Evolutionary conservation across 2,113 vertebrate species (phyloP).

Genomic region (Mormoops blainvillei): DNA sequence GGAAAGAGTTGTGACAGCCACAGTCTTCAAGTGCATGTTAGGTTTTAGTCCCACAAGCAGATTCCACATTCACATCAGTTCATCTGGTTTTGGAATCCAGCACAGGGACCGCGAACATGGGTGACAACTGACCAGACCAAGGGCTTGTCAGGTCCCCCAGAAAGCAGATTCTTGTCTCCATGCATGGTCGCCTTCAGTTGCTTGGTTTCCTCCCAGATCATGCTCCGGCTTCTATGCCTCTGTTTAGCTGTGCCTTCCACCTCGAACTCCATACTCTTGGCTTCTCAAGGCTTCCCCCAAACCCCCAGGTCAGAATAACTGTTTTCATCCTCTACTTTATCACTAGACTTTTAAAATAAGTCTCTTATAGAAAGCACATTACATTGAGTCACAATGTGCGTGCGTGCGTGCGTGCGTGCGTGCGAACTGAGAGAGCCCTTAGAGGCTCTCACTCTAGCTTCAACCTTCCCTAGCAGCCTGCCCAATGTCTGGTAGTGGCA

Average conservation of each 20-base stretch:
- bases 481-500: background rate
- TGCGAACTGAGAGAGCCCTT: too few species aligned
- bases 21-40: background rate
- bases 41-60: background rate
- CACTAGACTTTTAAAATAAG: background rate
- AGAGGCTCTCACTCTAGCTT: background rate
- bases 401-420: background rate
- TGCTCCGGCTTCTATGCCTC: too few species aligned
- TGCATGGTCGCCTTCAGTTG: accelerated
- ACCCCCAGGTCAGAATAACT: background rate
- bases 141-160: background rate
- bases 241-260: background rate
- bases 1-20: constrained; percentile 32
- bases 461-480: background rate
- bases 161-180: background rate
- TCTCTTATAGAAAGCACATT: background rate
- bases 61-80: accelerated
- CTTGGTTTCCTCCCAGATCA: background rate
- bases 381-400: too few species aligned
- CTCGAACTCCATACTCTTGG: background rate
- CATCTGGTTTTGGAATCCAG: background rate
- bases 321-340: background rate
- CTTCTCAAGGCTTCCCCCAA: background rate
- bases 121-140: background rate
- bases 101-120: background rate